A percentile compares a stretch with the other conserved stretches of the same genome.
phyloP scores from a whole-genome alignment of 2,888 invertebrate genomes.

The Drosophila maculinotata region DNA sequence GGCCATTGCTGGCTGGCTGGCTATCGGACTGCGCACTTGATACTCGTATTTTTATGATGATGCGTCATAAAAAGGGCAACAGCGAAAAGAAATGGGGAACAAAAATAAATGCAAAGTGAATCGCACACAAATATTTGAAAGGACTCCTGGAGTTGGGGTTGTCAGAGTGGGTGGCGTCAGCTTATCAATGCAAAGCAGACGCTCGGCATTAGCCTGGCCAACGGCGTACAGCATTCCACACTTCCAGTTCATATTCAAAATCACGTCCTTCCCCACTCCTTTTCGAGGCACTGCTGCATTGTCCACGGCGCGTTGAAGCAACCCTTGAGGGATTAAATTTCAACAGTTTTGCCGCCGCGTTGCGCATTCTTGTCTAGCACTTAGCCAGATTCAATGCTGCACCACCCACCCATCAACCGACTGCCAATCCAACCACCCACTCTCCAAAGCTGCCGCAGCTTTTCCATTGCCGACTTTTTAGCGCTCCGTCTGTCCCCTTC shows the following conservation, averaged over 20 bases:
- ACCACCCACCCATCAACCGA: constrained; percentile 4
- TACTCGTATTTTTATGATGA: constrained; percentile 60
- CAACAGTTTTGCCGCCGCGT: constrained; percentile 70
- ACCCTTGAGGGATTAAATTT: constrained; percentile 82
- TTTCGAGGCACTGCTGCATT: constrained; percentile 42
- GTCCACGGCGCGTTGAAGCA: constrained; percentile 74
- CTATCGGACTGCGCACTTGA: constrained; percentile 57
- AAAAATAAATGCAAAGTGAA: constrained; percentile 21
- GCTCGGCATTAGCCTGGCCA: constrained; percentile 57
- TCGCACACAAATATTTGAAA: constrained; percentile 47
- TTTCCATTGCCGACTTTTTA: constrained; percentile 65
- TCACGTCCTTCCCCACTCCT: constrained; percentile 15
- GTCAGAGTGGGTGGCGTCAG: constrained; percentile 34
- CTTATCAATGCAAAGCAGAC: constrained; percentile 82
- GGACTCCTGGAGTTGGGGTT: constrained; percentile 5
- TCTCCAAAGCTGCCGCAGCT: constrained; percentile 30
- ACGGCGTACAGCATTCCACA: constrained; percentile 20
- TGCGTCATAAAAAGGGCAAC: constrained; percentile 62
- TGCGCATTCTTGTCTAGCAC: constrained; percentile 75
- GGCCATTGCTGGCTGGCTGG: constrained; percentile 28
- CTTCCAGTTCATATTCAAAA: constrained; percentile 51
- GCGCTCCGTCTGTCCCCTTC: constrained; percentile 34
- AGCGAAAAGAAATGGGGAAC: not conserved
- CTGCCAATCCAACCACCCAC: constrained; percentile 8
- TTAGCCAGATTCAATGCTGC: constrained; percentile 44